phyloP scores from a whole-genome alignment of 2,888 invertebrate genomes.

The Netelia fuscicornis region DNA sequence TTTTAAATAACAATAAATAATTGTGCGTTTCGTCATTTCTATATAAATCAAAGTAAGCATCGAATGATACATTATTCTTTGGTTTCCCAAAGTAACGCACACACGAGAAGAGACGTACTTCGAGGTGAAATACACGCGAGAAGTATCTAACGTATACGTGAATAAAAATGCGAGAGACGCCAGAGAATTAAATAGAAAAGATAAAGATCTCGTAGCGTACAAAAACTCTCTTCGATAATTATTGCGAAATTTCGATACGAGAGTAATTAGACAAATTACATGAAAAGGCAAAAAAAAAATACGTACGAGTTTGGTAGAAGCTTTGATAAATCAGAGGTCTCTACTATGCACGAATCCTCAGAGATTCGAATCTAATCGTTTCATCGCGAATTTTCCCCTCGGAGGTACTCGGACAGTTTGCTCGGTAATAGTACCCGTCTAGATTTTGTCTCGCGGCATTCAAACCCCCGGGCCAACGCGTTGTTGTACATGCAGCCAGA shows the following conservation, averaged over 20 bases:
- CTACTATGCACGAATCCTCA: background rate
- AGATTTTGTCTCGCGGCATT: background rate
- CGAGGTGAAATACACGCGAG: conserved; percentile 8
- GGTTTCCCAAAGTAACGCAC: background rate
- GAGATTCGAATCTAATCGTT: conserved; percentile 33
- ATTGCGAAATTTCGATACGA: too few species aligned
- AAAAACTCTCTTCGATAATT: too few species aligned
- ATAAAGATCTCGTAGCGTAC: background rate
- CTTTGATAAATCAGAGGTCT: too few species aligned
- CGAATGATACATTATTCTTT: too few species aligned
- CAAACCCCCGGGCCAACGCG: background rate
- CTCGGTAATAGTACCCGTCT: background rate
- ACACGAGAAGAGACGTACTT: too few species aligned
- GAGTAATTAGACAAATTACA: too few species aligned
- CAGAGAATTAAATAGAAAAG: background rate
- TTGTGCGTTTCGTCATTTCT: too few species aligned
- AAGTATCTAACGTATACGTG: background rate
- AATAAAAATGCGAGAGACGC: background rate
- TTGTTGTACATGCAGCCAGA: conserved; percentile 2
- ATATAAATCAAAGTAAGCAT: too few species aligned
- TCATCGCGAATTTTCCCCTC: background rate
- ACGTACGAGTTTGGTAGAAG: too few species aligned
- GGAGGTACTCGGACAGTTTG: background rate
- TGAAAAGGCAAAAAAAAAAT: too few species aligned
- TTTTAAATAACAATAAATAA: too few species aligned